Evolutionary conservation across 2,797 vertebrate genomes (phyloP).

Genomic region (Melanotaenia parkinsoni): DNA sequence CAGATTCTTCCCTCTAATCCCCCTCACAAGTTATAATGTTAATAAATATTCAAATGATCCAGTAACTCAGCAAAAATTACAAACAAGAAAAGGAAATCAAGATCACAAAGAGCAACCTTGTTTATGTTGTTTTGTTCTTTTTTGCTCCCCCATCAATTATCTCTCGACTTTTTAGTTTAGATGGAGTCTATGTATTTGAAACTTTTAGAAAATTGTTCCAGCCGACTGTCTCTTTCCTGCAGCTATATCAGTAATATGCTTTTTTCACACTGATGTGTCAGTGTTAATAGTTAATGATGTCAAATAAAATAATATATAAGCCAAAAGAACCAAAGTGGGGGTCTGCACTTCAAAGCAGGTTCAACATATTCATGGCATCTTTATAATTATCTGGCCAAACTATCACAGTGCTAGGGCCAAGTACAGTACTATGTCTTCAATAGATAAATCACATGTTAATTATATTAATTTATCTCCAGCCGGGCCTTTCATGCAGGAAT

Average conservation of each 20-base stretch:
- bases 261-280: neutral
- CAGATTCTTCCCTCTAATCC: neutral
- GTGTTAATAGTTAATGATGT: neutral
- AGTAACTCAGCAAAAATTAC: too few species aligned
- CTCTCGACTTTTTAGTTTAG: neutral
- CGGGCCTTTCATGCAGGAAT: neutral
- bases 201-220: neutral
- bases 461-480: neutral
- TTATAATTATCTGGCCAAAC: too few species aligned
- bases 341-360: neutral
- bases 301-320: neutral
- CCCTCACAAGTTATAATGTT: too few species aligned
- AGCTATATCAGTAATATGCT: neutral
- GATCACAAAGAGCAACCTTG: too few species aligned
- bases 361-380: neutral
- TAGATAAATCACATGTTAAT: too few species aligned
- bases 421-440: too few species aligned
- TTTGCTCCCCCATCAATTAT: neutral
- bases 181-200: neutral
- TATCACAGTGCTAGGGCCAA: too few species aligned
- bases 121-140: neutral
- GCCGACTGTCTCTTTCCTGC: neutral
- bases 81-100: too few species aligned
- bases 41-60: too few species aligned
- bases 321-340: neutral